These are phyloP conservation scores for Ormyrus thymus DNA, from an alignment of 2,888 invertebrate species.

Conservation along the genomic window DNA sequence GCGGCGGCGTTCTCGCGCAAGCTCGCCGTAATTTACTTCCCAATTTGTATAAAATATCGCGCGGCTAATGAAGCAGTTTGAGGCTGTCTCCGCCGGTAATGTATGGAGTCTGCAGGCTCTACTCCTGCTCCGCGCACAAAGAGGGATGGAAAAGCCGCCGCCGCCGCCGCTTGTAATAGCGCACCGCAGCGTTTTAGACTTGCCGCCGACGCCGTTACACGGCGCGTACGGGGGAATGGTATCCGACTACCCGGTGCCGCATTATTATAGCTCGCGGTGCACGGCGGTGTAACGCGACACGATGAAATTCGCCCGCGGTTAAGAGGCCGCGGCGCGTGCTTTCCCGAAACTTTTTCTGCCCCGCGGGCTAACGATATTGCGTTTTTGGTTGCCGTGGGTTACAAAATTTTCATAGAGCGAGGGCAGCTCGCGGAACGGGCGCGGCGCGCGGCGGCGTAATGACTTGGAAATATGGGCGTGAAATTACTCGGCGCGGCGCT, in stretches of 20 bases:
- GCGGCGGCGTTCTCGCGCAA: neutral
- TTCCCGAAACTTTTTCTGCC: neutral
- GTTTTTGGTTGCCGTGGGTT: neutral
- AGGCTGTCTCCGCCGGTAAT: constrained; percentile 72
- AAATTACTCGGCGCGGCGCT: too few species aligned
- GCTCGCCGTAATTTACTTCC: constrained; percentile 69
- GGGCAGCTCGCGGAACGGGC: too few species aligned
- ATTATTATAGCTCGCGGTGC: constrained; percentile 23
- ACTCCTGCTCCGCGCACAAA: neutral
- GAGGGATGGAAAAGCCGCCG: constrained; percentile 57
- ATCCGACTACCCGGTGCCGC: constrained; percentile 3
- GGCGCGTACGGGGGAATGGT: neutral
- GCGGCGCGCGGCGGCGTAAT: too few species aligned
- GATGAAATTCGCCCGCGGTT: constrained; percentile 36
- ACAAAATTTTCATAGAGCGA: neutral
- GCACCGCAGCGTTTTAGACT: constrained; percentile 21
- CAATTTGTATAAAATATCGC: constrained; percentile 74
- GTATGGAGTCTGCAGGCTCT: constrained; percentile 66
- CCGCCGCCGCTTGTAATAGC: constrained; percentile 50
- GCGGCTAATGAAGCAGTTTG: constrained; percentile 75
- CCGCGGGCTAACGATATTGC: neutral
- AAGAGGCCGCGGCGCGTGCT: neutral
- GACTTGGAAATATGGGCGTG: too few species aligned
- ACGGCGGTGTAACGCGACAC: neutral
- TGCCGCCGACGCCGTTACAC: neutral